Conservation (phyloP, 1,140 invertebrate species). For the Heliconius nattereri region DNA sequence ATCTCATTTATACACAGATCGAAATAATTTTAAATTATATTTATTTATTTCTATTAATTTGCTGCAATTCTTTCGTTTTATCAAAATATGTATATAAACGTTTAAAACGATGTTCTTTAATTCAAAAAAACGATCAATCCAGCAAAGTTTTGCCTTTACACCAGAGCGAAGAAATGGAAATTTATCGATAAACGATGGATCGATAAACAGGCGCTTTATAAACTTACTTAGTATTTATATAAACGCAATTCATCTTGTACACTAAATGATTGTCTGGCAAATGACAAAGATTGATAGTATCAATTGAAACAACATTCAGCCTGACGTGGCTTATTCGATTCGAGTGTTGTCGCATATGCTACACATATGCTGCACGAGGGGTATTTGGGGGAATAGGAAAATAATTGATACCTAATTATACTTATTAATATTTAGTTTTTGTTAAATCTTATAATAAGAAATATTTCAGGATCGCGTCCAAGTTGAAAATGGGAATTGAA, state of each 20-base stretch:
- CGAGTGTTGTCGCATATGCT: background rate
- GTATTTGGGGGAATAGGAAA: background rate
- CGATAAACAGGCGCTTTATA: background rate
- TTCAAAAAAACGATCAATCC: no score
- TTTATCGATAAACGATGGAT: background rate
- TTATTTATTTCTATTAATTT: background rate
- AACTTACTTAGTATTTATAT: slow-evolving; percentile 5
- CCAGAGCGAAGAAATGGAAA: no score
- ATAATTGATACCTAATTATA: background rate
- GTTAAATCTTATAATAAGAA: no score
- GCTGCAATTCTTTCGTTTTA: no score
- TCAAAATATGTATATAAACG: no score
- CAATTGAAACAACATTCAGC: slow-evolving; percentile 8
- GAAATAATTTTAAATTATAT: background rate
- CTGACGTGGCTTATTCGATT: slow-evolving; percentile 3
- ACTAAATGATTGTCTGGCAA: slow-evolving; percentile 14
- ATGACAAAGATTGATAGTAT: slow-evolving; percentile 15
- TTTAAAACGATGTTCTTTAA: no score
- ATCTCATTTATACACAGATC: background rate
- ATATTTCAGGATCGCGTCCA: no score
- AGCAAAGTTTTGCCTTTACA: no score
- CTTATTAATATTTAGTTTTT: no score
- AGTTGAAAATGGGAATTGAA: no score
- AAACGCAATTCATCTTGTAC: background rate
- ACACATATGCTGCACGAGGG: background rate